Evolutionary conservation across 2,888 invertebrate species (phyloP).

Genomic region (Xestoiulus laeticollis): DNA sequence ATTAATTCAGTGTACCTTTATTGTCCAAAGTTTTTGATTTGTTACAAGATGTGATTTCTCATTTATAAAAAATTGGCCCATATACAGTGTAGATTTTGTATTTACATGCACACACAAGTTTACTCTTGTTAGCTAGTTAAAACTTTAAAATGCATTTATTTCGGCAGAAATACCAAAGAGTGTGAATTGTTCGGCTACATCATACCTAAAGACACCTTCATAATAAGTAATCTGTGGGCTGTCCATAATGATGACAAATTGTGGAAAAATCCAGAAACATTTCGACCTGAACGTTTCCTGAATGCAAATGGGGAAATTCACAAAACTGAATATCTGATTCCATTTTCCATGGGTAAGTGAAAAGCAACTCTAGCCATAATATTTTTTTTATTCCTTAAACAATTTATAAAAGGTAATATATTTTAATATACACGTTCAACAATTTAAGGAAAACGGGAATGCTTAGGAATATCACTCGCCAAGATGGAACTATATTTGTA

Average conservation of each 20-base stretch:
- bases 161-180: not conserved
- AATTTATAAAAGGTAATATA: not conserved
- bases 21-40: too few relatives aligned
- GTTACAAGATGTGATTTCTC: too few relatives aligned
- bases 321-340: slow-evolving; percentile 29
- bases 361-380: too few relatives aligned
- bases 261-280: slow-evolving; percentile 11
- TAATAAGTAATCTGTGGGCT: not conserved
- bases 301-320: not conserved
- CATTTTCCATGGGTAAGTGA: slow-evolving; percentile 4
- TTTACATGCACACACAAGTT: not conserved
- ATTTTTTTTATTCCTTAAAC: not conserved
- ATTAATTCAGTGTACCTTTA: too few relatives aligned
- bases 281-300: slow-evolving; percentile 31
- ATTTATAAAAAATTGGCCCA: too few relatives aligned
- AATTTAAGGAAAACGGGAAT: not conserved
- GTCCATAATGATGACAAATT: not conserved
- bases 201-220: slow-evolving; percentile 24
- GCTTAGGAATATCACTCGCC: not conserved
- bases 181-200: slow-evolving; percentile 22
- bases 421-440: too few relatives aligned
- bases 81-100: not conserved
- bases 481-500: not conserved
- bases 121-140: too few relatives aligned
- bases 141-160: not conserved